Base-by-base conservation (phyloP, 2,797 vertebrate genomes). In the Phataginus tricuspis region DNA sequence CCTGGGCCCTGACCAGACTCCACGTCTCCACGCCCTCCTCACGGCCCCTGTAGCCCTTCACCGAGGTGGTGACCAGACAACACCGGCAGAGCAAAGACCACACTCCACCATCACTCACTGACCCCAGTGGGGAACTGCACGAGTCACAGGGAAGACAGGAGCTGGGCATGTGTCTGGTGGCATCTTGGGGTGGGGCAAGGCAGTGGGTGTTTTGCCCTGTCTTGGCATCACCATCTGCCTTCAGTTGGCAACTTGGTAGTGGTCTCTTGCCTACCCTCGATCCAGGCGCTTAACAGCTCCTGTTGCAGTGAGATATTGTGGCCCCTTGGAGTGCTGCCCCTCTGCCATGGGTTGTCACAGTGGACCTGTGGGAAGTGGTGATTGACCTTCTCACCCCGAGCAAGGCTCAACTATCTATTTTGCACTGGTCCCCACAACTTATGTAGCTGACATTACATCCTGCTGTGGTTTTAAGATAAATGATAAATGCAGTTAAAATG, bases 141-240 rank as follows among this genome's bases (percentile, higher is more conserved):
- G 51, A 3, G 23, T 16, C 27, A 27, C 19, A 7, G 51, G 34
- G 4, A 13, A 39, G 4, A 18, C 1, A 69, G 8, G 13, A 21
- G 5, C 57, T 8, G 4, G 42, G 31, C 27, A 71, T 63, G 14
- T 31, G 9, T 14, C 34, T 49, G 29, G 7, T 14, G 19, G 53
- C 31, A 39, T 42, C 4, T 42, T 59, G 18, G 18, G 29, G 12
- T 31, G 49, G 25, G 19, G 0, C 0, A 61, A 83, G 18, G 19
- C 2, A 4, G 19, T 18, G 10, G 57, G 7, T 27, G 0, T 19
- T 29, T 77, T 79, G 11, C 1, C 1, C 0, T 37, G 15, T 12
- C 7, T 29, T n/a, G 45, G 1, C 7, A 45, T 68, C 42, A 45
- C 10, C 8, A 5, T 21, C 31, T 66, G 71, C 14, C 45, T 59